These are phyloP conservation scores for Thinocorus orbignyianus DNA, from an alignment of 2,113 vertebrate genomes.

Conservation along the genomic window DNA sequence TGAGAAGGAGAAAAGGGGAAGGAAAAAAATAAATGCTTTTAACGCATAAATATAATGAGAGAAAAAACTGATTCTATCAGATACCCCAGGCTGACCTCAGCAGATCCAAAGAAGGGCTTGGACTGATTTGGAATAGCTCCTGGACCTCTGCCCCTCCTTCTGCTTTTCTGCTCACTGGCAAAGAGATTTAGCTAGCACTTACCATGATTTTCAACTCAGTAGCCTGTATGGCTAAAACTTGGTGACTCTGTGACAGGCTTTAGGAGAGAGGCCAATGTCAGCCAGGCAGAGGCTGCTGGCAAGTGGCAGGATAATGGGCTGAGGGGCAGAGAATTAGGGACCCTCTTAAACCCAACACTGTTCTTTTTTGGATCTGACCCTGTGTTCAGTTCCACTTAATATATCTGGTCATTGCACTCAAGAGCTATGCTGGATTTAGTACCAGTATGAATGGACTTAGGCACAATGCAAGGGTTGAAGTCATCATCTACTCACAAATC, in stretches of 20 bases:
- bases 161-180: neutral
- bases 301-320: neutral
- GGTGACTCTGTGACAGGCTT: neutral
- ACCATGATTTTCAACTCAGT: neutral
- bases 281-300: neutral
- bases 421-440: neutral
- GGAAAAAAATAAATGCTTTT: neutral
- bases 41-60: neutral
- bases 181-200: neutral
- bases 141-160: neutral
- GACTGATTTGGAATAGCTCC: neutral
- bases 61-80: neutral
- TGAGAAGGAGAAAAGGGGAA: neutral
- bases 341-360: neutral
- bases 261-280: neutral
- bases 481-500: neutral
- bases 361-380: neutral
- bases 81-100: neutral
- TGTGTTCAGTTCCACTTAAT: neutral
- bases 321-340: neutral
- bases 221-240: neutral
- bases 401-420: too few relatives aligned
- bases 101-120: neutral
- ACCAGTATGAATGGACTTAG: neutral
- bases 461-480: neutral